Conservation (phyloP, 1,140 invertebrate genomes). For the Saxidomus purpurata region DNA sequence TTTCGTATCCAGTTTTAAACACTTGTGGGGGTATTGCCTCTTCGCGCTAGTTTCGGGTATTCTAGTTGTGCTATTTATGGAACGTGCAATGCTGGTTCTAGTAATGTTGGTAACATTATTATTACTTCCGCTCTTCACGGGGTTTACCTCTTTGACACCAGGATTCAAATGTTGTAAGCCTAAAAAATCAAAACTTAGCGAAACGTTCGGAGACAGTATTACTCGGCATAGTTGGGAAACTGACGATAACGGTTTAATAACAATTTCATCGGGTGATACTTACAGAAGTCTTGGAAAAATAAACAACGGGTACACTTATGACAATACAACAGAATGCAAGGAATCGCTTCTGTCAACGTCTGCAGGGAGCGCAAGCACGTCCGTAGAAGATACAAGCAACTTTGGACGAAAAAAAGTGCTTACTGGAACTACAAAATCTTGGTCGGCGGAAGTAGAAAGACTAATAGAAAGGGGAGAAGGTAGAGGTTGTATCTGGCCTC, state of each 20-base stretch:
- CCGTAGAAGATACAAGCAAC: neutral
- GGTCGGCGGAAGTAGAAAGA: slow-evolving; percentile 37
- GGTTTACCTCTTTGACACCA: slow-evolving; percentile 77
- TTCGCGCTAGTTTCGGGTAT: slow-evolving; percentile 71
- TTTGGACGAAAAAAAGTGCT: slow-evolving; percentile 20
- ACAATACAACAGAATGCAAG: neutral
- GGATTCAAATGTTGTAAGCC: slow-evolving; percentile 67
- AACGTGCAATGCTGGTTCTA: slow-evolving; percentile 66
- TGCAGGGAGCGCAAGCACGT: neutral
- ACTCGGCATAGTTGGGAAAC: neutral
- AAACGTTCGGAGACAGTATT: slow-evolving; percentile 10
- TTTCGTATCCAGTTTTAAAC: slow-evolving; percentile 79
- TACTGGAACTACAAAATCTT: slow-evolving; percentile 36
- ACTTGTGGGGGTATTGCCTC: slow-evolving; percentile 79
- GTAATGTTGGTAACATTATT: slow-evolving; percentile 76
- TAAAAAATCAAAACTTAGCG: slow-evolving; percentile 1
- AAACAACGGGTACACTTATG: neutral
- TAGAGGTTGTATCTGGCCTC: neutral
- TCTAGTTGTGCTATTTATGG: slow-evolving; percentile 69
- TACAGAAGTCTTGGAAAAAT: slow-evolving; percentile 56
- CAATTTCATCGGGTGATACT: slow-evolving; percentile 19
- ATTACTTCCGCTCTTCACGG: slow-evolving; percentile 76
- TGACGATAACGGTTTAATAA: slow-evolving; percentile 24
- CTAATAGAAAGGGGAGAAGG: slow-evolving; percentile 5
- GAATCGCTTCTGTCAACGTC: neutral